Base-by-base conservation (phyloP, 2,888 invertebrate species). In the Didymodactylos carnosus region DNA sequence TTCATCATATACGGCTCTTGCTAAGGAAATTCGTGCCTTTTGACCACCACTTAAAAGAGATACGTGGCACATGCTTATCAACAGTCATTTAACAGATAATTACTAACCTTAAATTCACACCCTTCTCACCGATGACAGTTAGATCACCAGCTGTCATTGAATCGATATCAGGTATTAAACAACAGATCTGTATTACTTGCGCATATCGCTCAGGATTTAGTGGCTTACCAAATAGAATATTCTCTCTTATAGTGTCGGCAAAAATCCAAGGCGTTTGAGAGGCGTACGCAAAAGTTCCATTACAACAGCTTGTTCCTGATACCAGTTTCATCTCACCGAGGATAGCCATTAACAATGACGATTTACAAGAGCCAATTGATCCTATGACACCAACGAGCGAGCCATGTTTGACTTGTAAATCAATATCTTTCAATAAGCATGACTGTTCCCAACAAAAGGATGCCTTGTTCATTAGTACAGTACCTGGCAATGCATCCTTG, bases 361-460 rank as follows among this genome's bases (percentile, higher is more conserved):
- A 87, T 86, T 90, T 94, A 80, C 93, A 93, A 41, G 90, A 87
- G 11, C 93, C 94, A 19, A 93, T 92, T 0, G 91, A 88, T 16
- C 93, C 93, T 76, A 93, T 89, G n/a, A 94, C 86, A 3, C 90
- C 91, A 77, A 90, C 88, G 72, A 88, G 84, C 71, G 84, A 80
- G 4, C 84, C 84, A 10, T 80, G 78, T 43, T 78, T 78, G 4
- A 83, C 83, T 8, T 77, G 76, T 14, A 84, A 78, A n/a, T 78
- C 80, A 39, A 85, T 79, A 69, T 83, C 78, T 73, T 79, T 77
- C 76, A 83, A 76, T 11, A 79, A 79, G 14, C 70, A 49, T 27
- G 46, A 14, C 16, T 72, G 13, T 11, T 72, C 39, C 29, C 53
- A 62, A n/a, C 14, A 71, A 25, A 41, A 14, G 14, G 19, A 19